Evolutionary conservation across 2,888 invertebrate genomes (phyloP).

Genomic region (Cantharis nigra): DNA sequence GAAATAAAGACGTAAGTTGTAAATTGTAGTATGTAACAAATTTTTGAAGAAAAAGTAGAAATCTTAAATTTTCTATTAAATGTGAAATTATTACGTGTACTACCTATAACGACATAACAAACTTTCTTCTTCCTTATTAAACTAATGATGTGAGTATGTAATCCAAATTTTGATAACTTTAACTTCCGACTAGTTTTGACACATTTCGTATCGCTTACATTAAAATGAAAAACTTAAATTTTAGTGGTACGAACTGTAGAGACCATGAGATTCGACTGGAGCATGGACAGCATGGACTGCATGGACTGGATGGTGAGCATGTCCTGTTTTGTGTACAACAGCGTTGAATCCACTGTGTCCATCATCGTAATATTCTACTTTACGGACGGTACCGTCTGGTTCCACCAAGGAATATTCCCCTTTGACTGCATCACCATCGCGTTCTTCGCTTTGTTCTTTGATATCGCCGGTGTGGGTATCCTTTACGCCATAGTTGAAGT

Average conservation of each 20-base stretch:
- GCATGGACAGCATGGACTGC: slow-evolving; percentile 31
- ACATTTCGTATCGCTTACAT: not conserved
- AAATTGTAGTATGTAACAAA: not conserved
- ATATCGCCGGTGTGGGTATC: slow-evolving; percentile 75
- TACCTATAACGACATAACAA: not conserved
- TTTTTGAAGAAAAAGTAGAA: not conserved
- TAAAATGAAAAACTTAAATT: not conserved
- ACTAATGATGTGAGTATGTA: not conserved
- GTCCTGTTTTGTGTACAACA: slow-evolving; percentile 62
- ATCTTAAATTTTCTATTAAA: not conserved
- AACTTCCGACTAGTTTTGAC: slow-evolving; percentile 1
- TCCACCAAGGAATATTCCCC: slow-evolving; percentile 71
- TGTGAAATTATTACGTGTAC: not conserved
- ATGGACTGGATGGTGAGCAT: slow-evolving; percentile 57
- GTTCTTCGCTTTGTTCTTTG: slow-evolving; percentile 70
- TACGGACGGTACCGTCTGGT: slow-evolving; percentile 67
- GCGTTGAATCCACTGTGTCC: slow-evolving; percentile 63
- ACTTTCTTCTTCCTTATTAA: not conserved
- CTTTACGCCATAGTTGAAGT: slow-evolving; percentile 72
- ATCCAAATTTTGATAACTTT: not conserved
- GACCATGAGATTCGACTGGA: slow-evolving; percentile 25
- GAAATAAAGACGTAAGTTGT: not conserved
- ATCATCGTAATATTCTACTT: slow-evolving; percentile 69
- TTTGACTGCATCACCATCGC: slow-evolving; percentile 74
- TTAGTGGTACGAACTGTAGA: slow-evolving; percentile 19